Evolutionary conservation across 2,888 invertebrate species (phyloP), one percentile per base, ranked within the genome.

Genomic region (Theretra japonica): DNA sequence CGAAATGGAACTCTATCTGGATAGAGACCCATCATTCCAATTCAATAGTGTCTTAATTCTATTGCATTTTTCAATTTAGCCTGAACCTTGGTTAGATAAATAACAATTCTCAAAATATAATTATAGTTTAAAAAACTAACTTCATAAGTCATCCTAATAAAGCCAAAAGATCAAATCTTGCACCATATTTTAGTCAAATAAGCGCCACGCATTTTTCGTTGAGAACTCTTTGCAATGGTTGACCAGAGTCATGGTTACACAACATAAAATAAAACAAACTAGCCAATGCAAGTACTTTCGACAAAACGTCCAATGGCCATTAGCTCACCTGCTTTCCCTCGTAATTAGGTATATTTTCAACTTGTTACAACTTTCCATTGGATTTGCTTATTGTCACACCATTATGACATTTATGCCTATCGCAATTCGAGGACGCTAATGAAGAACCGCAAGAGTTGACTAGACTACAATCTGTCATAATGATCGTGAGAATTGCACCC

Each of bases 371-470:
- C 74, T 78, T 77, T 79, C 75, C 75, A 75, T 75, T 77, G 71
- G 70, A 69, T 74, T 74, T 70, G 74, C 68, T 79, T 83, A 82
- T 80, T 84, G 79, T 78, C 75, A 73, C 72, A 73, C 71, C 69
- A 68, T 78, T 80, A 76, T 73, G 75, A 23, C 19, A 56, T 23
- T 75, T 70, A 74, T 74, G 74, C 75, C 74, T 78, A 80, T 79
- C 76, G 77, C 73, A 53, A 65, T 71, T 76, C 69, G 73, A 74
- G 73, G 75, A 80, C 78, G 77, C 78, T 76, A 73, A 72, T 73
- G 72, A 72, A 68, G 76, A 79, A 77, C 75, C 75, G 72, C 76
- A 77, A 79, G 70, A 65, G 65, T 17, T 15, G 75, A 65, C 58
- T 21, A 71, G 57, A 69, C 70, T 73, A 75, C 74, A 75, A 76